Conservation (phyloP, 2,113 vertebrate species). For the Emberiza fucata region DNA sequence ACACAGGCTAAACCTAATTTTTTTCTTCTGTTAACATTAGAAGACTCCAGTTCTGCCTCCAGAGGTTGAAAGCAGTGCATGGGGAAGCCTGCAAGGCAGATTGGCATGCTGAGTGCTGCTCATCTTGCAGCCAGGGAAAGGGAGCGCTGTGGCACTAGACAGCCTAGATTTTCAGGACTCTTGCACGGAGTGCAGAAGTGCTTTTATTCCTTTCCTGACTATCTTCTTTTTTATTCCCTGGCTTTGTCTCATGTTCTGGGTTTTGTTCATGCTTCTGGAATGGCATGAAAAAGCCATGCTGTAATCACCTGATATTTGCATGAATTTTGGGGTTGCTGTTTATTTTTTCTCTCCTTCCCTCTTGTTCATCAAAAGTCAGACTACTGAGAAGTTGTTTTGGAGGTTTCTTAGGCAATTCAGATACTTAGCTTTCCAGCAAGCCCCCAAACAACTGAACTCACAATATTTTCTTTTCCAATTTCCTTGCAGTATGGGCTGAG, state of each 20-base stretch:
- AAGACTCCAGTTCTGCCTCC: not conserved
- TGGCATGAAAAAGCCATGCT: not conserved
- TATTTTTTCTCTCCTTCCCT: not conserved
- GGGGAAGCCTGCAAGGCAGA: not conserved
- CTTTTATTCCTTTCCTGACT: not conserved
- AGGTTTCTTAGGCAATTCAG: not conserved
- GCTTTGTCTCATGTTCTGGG: not conserved
- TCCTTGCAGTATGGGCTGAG: not conserved
- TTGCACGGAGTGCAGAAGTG: not conserved
- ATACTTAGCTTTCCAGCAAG: not conserved
- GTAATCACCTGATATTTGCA: not conserved
- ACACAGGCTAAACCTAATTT: not conserved
- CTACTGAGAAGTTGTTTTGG: not conserved
- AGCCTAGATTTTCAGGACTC: not conserved
- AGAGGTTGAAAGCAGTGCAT: not conserved
- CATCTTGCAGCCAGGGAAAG: not conserved
- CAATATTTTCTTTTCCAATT: not conserved
- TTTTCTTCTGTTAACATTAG: not conserved
- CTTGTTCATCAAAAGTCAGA: not conserved
- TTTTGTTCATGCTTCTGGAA: not conserved
- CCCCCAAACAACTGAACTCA: not conserved
- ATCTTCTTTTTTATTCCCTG: not conserved
- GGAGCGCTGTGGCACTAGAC: fast-evolving
- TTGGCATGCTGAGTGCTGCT: not conserved
- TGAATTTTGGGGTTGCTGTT: not conserved